Evolutionary conservation across 2,113 vertebrate genomes (phyloP).

Genomic region (Tenrec ecaudatus): DNA sequence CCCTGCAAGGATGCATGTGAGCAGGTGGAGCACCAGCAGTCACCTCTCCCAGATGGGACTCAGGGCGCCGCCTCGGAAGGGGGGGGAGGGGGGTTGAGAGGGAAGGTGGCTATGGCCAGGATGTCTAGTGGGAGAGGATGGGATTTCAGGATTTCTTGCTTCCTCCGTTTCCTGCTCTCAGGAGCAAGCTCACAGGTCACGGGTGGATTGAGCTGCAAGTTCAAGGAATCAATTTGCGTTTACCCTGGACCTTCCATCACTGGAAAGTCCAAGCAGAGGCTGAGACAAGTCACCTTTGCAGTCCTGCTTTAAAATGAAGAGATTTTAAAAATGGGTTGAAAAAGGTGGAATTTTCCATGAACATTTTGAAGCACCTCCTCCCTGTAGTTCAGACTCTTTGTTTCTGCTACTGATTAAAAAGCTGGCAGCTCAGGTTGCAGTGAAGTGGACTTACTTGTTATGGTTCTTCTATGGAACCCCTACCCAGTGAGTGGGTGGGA

Average conservation of each 20-base stretch:
- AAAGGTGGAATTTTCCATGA: too few relatives aligned
- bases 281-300: neutral
- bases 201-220: neutral
- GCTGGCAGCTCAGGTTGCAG: neutral
- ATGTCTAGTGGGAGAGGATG: neutral
- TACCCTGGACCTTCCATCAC: neutral
- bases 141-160: neutral
- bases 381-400: neutral
- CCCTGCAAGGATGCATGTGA: neutral
- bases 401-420: constrained; percentile 14
- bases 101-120: neutral
- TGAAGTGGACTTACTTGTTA: too few relatives aligned
- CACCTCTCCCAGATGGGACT: neutral
- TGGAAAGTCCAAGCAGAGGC: neutral
- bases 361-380: too few relatives aligned
- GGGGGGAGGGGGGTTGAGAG: accelerated
- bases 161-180: neutral
- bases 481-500: too few relatives aligned
- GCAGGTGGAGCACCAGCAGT: neutral
- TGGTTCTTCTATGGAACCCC: too few relatives aligned
- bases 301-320: neutral
- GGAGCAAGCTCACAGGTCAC: neutral
- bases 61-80: neutral
- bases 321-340: too few relatives aligned
- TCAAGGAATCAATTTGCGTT: neutral